Evolutionary conservation across 2,113 vertebrate species (phyloP), one percentile per base, ranked within the genome.

Genomic region (Chlorodrepanis virens): DNA sequence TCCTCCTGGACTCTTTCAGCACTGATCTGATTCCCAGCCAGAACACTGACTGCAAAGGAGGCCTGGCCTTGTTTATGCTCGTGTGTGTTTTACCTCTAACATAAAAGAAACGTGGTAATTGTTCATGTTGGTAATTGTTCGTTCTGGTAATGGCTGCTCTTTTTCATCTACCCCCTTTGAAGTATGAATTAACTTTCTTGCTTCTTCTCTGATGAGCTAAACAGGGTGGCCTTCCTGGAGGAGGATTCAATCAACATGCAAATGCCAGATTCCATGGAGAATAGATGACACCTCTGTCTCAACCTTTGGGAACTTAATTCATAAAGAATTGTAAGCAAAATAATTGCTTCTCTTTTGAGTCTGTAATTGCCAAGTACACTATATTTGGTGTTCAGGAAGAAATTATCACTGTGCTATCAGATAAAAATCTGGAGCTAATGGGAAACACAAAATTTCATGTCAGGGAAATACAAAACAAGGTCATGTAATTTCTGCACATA

Each of bases 181-280:
- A 44, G 33, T 60, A 84, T 13, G 45, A 93, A 95, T 95, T 89
- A 93, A 42, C 56, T 95, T 88, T 91, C 83, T 77, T 83, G 40
- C 67, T 89, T 85, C 64, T 90, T 65, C 64, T 95, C 80, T 96
- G 86, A 92, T 91, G 83, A 95, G 60, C 39, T 96, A 87, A 93
- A 94, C 54, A 86, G 88, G 75, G 57, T 90, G 78, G 94, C 86
- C 89, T 69, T 87, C 83, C 90, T 35, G 1, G 54, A 85, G 74
- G 71, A 91, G 84, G 83, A 88, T 96, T 97, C 88, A 95, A 95
- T 97, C 97, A 97, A 77, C 89, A 95, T 95, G 94, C 88, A 97
- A 97, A 97, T 96, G 94, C 89, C 83, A 76, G 71, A 93, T 67
- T 88, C 57, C 39, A 80, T 33, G 53, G 40, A 93, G 53, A 94